Evolutionary conservation across 2,113 vertebrate species (phyloP).

Genomic region (Vicugna pacos): DNA sequence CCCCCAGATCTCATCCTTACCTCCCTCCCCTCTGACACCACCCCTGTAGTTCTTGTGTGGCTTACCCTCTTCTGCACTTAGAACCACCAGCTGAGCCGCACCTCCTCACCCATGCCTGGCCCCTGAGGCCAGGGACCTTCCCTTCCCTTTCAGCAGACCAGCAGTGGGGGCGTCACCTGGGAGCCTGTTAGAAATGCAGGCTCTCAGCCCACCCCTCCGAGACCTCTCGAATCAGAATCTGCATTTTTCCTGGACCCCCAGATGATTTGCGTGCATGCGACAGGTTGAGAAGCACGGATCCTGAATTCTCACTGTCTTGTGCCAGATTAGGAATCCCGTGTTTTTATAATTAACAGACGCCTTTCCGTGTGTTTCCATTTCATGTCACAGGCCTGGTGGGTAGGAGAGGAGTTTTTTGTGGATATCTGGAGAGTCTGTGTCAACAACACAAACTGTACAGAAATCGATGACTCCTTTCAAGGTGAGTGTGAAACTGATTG

Average conservation of each 20-base stretch:
- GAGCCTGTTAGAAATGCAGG: background rate
- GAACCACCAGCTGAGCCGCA: rapidly evolving
- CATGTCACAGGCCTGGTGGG: slow-evolving; percentile 89
- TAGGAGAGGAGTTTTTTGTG: slow-evolving; percentile 83
- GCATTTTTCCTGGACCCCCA: background rate
- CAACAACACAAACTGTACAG: slow-evolving; percentile 80
- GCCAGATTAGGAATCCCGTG: rapidly evolving
- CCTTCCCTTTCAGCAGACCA: background rate
- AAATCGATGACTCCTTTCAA: slow-evolving; percentile 53
- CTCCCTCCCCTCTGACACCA: rapidly evolving
- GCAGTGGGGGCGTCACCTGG: too few relatives aligned
- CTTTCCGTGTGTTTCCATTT: background rate
- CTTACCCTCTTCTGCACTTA: rapidly evolving
- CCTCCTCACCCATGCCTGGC: rapidly evolving
- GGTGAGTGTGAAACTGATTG: slow-evolving; percentile 80
- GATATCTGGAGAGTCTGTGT: slow-evolving; percentile 87
- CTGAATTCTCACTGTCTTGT: rapidly evolving
- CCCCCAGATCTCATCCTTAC: too few relatives aligned
- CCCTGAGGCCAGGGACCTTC: too few relatives aligned
- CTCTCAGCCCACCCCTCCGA: background rate
- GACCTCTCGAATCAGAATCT: background rate
- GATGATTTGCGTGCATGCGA: rapidly evolving
- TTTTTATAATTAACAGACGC: rapidly evolving
- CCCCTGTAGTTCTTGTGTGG: background rate
- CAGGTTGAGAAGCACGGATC: background rate